These are phyloP conservation scores for Heliocidaris tuberculata DNA, from an alignment of 35 echinoderm and acorn worm genomes.

Conservation along the genomic window DNA sequence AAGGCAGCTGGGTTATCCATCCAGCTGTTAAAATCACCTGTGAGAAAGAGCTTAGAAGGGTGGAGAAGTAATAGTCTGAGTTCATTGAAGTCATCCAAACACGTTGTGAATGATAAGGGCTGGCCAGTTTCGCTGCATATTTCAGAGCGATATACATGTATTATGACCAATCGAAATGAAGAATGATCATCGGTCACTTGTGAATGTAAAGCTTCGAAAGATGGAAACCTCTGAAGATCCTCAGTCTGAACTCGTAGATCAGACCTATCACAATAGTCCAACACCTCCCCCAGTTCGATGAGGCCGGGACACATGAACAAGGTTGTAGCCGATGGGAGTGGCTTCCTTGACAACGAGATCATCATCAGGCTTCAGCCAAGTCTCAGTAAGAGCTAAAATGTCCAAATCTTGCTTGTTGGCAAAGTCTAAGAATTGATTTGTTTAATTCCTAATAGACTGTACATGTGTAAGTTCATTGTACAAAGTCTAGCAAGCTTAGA, in stretches of 20 bases:
- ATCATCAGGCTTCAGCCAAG: slow-evolving; percentile 59
- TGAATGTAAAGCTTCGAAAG: slow-evolving; percentile 56
- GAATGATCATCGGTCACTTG: slow-evolving; percentile 18
- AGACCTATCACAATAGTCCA: slow-evolving; percentile 56
- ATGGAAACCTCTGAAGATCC: not conserved
- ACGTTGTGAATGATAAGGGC: slow-evolving; percentile 11
- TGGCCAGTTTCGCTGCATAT: not conserved
- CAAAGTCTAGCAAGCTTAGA: slow-evolving; percentile 35
- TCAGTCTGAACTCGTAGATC: not conserved
- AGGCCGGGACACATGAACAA: not conserved
- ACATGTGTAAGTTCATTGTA: too few relatives aligned
- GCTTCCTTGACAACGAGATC: not conserved
- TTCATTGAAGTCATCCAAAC: slow-evolving; percentile 58
- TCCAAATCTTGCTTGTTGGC: slow-evolving; percentile 57
- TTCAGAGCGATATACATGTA: slow-evolving; percentile 62
- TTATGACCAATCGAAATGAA: slow-evolving; percentile 48
- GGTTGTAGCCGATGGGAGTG: not conserved
- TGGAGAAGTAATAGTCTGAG: slow-evolving; percentile 30
- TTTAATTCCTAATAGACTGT: slow-evolving; percentile 63
- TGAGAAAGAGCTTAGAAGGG: slow-evolving; percentile 47
- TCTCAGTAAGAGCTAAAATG: slow-evolving; percentile 63
- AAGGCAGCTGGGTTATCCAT: not conserved
- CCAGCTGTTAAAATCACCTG: slow-evolving; percentile 40
- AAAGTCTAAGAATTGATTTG: slow-evolving; percentile 64
- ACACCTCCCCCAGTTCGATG: slow-evolving; percentile 57